phyloP scores from a whole-genome alignment of 2,888 invertebrate genomes.

The Dyspetes luteomarginatus region DNA sequence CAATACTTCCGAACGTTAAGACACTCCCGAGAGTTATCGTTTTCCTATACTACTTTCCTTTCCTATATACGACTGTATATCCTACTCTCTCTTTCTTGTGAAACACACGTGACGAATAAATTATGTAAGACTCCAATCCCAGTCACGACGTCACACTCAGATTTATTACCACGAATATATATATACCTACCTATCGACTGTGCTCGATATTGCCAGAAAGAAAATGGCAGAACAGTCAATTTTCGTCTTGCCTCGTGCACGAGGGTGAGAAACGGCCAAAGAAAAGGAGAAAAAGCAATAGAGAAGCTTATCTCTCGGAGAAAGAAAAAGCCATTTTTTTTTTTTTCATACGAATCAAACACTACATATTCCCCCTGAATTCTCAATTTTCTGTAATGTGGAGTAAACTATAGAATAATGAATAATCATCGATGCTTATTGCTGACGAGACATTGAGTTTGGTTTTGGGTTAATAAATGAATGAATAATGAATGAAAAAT shows the following conservation, averaged over 20 bases:
- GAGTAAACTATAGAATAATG: background rate
- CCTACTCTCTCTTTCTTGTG: background rate
- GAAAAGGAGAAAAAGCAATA: background rate
- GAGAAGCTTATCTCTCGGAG: background rate
- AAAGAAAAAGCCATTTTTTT: background rate
- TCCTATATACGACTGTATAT: background rate
- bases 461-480: too few relatives aligned
- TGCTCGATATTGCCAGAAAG: constrained; percentile 32
- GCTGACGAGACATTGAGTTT: too few relatives aligned
- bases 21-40: constrained; percentile 48
- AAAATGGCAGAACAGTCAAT: constrained; percentile 37
- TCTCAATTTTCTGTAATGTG: background rate
- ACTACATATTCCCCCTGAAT: background rate
- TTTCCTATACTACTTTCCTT: constrained; percentile 19
- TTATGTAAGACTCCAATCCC: constrained; percentile 55
- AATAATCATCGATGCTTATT: too few relatives aligned
- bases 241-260: constrained; percentile 1
- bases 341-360: background rate
- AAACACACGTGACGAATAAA: constrained; percentile 51
- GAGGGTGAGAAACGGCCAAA: background rate
- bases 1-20: constrained; percentile 39
- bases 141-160: constrained; percentile 51
- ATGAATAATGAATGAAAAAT: background rate
- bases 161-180: constrained; percentile 52
- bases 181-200: background rate